Base-by-base conservation (phyloP, 2,113 vertebrate genomes). In the Gobio gobio region DNA sequence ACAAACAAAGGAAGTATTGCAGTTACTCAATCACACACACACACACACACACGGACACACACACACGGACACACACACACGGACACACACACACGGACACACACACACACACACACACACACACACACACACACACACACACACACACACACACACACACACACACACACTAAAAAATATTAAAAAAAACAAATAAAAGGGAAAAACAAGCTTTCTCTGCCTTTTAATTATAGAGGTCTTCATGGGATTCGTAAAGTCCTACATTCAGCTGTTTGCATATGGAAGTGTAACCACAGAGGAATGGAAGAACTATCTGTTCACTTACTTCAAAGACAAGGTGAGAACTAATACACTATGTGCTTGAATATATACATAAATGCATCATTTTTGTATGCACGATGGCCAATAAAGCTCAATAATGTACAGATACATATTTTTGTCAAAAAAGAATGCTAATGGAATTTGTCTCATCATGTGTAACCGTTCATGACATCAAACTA, bases 281-380 rank as follows among this genome's bases (percentile, higher is more conserved):
- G 94, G 95, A 90, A 98, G 96, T 51, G 93, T 96, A 76, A 95
- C 93, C 63, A 97, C 97, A 0, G 96, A 98, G 0, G 95, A 99
- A 64, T 99, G 98, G 98, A 99, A 99, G 91, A 92, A 92, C 6
- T 96, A 96, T 93, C 93, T 99, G n/a, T 99, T 95, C 93, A 94
- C 94, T 36, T 96, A 98, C 93, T 99, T 99, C 90, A 97, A 96
- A 87, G 95, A 99, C 88, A 96, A 99, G 96, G 98, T 99, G 87
- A 83, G 61, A 70, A 36, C 4, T 43, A 43, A 64, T 59, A 13
- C 10, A 14, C 9, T 29, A 6, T 75, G 29, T 56, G n/a, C 20
- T 24, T 14, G 20, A 18, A 36, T 22, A 61, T 64, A 51, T 61
- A n/a, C 12, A 20, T 51, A 26, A 0, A 76, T 51, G 20, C 26